A percentile compares a stretch with the other conserved stretches of the same genome.
Evolutionary conservation across 2,888 invertebrate genomes (phyloP).

Genomic region (Altica lythri): DNA sequence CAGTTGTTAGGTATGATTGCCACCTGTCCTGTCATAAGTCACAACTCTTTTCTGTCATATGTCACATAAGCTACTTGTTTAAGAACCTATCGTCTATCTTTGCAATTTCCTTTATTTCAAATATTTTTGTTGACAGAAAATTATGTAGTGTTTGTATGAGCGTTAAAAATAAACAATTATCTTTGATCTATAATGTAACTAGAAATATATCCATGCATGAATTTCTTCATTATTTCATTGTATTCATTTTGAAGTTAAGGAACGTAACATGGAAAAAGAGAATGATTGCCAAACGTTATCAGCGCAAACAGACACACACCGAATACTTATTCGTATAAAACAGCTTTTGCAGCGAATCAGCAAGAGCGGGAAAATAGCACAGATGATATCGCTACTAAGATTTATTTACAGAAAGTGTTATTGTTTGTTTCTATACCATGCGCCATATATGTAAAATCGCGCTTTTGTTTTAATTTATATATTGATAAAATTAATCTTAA

Average conservation of each 20-base stretch:
- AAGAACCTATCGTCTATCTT: too few relatives aligned
- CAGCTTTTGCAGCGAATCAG: constrained; percentile 7
- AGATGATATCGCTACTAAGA: constrained; percentile 20
- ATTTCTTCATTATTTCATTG: constrained; percentile 3
- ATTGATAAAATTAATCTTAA: too few relatives aligned
- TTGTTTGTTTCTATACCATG: constrained; percentile 12
- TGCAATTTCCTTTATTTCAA: too few relatives aligned
- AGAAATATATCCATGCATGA: constrained; percentile 1
- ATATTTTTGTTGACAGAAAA: too few relatives aligned
- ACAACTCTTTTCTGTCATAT: too few relatives aligned
- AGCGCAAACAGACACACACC: background rate
- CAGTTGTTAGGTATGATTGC: too few relatives aligned
- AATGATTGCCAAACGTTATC: constrained; percentile 2
- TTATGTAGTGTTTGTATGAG: too few relatives aligned
- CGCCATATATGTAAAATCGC: constrained; percentile 3
- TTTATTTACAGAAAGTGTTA: constrained; percentile 22
- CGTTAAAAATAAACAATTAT: too few relatives aligned
- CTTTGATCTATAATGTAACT: too few relatives aligned
- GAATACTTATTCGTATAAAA: background rate
- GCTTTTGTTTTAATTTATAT: background rate
- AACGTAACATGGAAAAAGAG: background rate
- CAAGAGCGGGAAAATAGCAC: constrained; percentile 19
- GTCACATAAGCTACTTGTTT: too few relatives aligned
- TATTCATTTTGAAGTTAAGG: background rate
- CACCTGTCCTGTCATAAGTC: too few relatives aligned